Conservation (phyloP, 2,888 invertebrate genomes). For the Tetranychus piercei region DNA sequence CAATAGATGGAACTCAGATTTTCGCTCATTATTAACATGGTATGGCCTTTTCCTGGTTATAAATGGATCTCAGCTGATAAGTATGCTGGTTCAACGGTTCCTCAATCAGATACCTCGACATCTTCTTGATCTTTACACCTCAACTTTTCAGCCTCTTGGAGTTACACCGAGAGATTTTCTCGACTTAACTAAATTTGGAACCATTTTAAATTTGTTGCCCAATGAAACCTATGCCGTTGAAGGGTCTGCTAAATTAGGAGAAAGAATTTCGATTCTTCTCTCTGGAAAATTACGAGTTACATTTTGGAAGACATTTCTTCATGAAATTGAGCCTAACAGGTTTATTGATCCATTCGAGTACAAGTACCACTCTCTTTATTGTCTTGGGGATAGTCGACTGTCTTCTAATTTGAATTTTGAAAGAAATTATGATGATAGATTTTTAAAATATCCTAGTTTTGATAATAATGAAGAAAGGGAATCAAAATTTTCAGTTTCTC, state of each 20-base stretch:
- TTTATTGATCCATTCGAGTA: not conserved
- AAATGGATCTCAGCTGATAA: not conserved
- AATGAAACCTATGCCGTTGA: not conserved
- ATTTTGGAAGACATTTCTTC: not conserved
- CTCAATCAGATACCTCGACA: not conserved
- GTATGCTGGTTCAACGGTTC: not conserved
- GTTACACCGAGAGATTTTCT: not conserved
- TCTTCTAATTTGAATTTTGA: not conserved
- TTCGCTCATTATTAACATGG: not conserved
- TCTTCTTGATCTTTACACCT: not conserved
- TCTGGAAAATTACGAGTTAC: not conserved
- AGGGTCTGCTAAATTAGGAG: not conserved
- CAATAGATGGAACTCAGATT: not conserved
- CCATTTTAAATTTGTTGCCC: not conserved
- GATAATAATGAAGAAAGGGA: not conserved
- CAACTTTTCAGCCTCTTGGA: not conserved
- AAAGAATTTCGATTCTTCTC: not conserved
- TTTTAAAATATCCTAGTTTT: not conserved
- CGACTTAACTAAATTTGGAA: not conserved
- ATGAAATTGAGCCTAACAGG: not conserved
- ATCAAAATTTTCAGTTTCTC: too few species aligned
- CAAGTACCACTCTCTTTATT: not conserved
- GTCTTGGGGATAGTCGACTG: not conserved
- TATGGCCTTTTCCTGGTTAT: not conserved
- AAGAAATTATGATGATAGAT: not conserved